A percentile compares a stretch with the other conserved stretches of the same genome.
These are phyloP conservation scores for Conus canariensis DNA, from an alignment of 2,888 invertebrate species.

Conservation along the genomic window DNA sequence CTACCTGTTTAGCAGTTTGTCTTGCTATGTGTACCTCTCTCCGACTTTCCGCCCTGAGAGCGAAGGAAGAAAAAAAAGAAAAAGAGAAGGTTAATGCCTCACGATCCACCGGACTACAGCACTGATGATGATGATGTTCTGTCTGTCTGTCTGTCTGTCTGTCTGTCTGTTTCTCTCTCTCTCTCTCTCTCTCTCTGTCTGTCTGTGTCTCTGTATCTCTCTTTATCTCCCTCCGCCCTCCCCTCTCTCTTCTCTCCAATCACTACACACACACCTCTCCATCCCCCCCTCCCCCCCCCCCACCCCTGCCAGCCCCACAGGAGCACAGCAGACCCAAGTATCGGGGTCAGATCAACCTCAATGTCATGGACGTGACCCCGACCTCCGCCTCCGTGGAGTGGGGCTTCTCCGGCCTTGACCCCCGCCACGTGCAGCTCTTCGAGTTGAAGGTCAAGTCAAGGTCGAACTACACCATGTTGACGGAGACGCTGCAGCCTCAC, in stretches of 20 bases:
- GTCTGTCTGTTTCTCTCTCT: background rate
- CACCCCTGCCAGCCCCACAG: background rate
- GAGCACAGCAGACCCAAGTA: background rate
- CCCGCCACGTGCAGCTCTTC: slow-evolving; percentile 27
- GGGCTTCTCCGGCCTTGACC: slow-evolving; percentile 36
- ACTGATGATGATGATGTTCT: too few relatives aligned
- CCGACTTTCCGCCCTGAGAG: too few relatives aligned
- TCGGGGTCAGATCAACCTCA: background rate
- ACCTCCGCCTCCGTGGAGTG: slow-evolving; percentile 23
- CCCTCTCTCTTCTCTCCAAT: too few relatives aligned
- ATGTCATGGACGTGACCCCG: slow-evolving; percentile 21
- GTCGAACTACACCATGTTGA: slow-evolving; percentile 37
- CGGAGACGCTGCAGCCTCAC: slow-evolving; percentile 19
- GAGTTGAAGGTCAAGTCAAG: slow-evolving; percentile 39
- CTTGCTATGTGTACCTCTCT: too few relatives aligned
- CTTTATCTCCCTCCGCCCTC: background rate
- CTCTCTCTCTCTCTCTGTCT: background rate
- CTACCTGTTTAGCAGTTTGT: too few relatives aligned
- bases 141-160: too few relatives aligned
- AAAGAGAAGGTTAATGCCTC: too few relatives aligned
- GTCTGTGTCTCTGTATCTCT: background rate
- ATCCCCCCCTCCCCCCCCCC: too few relatives aligned
- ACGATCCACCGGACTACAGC: too few relatives aligned
- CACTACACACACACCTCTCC: too few relatives aligned
- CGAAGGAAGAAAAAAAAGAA: too few relatives aligned